Conservation (phyloP, 2,888 invertebrate species). For the Ophioninae sp. region DNA sequence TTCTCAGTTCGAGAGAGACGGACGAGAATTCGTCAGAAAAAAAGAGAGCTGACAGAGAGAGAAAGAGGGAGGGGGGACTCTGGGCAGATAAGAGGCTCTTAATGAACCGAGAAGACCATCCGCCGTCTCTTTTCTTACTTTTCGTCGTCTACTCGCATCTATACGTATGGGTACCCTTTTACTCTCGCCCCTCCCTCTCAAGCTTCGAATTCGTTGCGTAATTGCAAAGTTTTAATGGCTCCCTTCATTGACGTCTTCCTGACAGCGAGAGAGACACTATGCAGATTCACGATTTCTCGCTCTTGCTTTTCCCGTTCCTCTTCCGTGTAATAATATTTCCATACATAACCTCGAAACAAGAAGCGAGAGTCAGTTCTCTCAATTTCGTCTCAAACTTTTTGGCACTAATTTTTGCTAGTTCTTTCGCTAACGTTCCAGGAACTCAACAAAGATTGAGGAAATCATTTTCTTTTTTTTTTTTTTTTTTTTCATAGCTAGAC, state of each 20-base stretch:
- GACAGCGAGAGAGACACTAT: constrained; percentile 1
- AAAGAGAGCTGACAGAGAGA: background rate
- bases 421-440: background rate
- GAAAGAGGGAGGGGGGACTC: constrained; percentile 5
- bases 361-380: background rate
- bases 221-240: constrained; percentile 61
- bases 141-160: background rate
- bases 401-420: background rate
- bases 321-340: background rate
- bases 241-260: constrained; percentile 45
- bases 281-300: constrained; percentile 4
- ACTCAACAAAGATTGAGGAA: background rate
- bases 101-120: constrained; percentile 60
- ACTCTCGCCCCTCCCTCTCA: background rate
- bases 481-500: background rate
- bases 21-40: constrained; percentile 5
- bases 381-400: background rate
- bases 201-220: constrained; percentile 53
- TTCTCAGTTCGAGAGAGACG: constrained; percentile 49
- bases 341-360: background rate
- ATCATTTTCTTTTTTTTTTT: background rate
- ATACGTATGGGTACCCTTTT: constrained; percentile 8
- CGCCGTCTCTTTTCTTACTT: constrained; percentile 35
- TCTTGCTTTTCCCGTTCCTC: background rate
- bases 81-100: constrained; percentile 59